A percentile compares a stretch with the other conserved stretches of the same genome.
Evolutionary conservation across 1,140 invertebrate genomes (phyloP).

Genomic region (Proctacanthus coquilletti): DNA sequence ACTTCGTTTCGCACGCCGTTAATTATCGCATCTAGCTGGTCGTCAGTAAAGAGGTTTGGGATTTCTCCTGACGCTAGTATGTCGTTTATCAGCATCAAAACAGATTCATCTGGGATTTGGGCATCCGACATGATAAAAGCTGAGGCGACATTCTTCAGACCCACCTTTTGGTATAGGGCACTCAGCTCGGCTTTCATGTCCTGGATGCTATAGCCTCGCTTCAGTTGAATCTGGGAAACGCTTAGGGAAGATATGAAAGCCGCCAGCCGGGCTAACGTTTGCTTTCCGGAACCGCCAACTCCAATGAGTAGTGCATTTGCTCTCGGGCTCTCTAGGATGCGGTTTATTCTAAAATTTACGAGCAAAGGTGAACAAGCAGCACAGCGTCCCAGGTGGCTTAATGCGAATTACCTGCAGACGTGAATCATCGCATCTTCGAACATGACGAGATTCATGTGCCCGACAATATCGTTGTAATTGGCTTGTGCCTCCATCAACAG

Average conservation of each 20-base stretch:
- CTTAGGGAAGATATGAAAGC: conserved; percentile 81
- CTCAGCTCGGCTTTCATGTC: conserved; percentile 76
- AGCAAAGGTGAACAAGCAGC: too few relatives aligned
- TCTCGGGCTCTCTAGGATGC: conserved; percentile 80
- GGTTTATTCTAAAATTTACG: conserved; percentile 57
- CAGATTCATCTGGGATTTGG: conserved; percentile 80
- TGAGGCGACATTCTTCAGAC: conserved; percentile 74
- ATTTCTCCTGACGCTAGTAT: conserved; percentile 89
- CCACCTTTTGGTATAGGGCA: conserved; percentile 70
- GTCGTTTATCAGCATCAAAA: conserved; percentile 90
- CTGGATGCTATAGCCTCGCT: conserved; percentile 70
- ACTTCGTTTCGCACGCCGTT: conserved; percentile 72
- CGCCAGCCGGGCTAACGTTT: conserved; percentile 73
- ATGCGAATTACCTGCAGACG: conserved; percentile 63
- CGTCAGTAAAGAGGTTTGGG: conserved; percentile 77
- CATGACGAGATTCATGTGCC: conserved; percentile 87
- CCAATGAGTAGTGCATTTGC: conserved; percentile 86
- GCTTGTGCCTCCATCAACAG: conserved; percentile 67
- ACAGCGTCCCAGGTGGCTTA: too few relatives aligned
- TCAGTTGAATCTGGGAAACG: conserved; percentile 83
- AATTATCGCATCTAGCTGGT: conserved; percentile 82
- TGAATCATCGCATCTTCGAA: conserved; percentile 93
- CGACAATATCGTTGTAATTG: conserved; percentile 72
- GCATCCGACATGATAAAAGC: conserved; percentile 90
- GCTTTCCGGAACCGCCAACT: conserved; percentile 90